Evolutionary conservation across 2,888 invertebrate species (phyloP).

Genomic region (Eumerus sabulonum): DNA sequence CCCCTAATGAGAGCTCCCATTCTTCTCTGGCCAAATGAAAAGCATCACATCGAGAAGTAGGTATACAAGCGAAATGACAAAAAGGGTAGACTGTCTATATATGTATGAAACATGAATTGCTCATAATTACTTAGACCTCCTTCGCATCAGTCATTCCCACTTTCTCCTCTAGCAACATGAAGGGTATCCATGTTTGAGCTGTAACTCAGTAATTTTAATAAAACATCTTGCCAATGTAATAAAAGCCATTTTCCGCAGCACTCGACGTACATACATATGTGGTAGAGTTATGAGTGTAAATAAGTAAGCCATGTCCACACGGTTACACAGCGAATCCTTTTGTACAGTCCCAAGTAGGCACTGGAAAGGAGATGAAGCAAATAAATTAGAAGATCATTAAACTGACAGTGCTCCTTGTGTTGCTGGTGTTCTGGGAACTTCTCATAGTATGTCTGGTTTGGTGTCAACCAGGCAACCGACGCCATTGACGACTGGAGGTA

Average conservation of each 20-base stretch:
- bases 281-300: too few species aligned
- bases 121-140: slow-evolving; percentile 58
- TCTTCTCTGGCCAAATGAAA: slow-evolving; percentile 16
- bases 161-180: background rate
- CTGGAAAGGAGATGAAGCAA: slow-evolving; percentile 6
- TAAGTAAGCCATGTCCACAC: background rate
- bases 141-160: slow-evolving; percentile 38
- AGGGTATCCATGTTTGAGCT: background rate
- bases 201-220: slow-evolving; percentile 50
- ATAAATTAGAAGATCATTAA: slow-evolving; percentile 46
- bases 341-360: too few species aligned
- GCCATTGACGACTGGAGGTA: slow-evolving; percentile 21
- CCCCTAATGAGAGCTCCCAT: background rate
- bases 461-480: background rate
- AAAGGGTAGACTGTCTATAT: slow-evolving; percentile 38
- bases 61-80: slow-evolving; percentile 10
- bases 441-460: slow-evolving; percentile 1
- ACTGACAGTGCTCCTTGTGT: slow-evolving; percentile 4
- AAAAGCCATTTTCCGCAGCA: slow-evolving; percentile 59
- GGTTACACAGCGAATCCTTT: too few species aligned
- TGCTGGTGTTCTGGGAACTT: background rate
- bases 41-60: too few species aligned
- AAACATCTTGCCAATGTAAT: slow-evolving; percentile 63
- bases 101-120: slow-evolving; percentile 35
- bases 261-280: background rate